Evolutionary conservation across 2,797 vertebrate species (phyloP).

Genomic region (Falco biarmicus): DNA sequence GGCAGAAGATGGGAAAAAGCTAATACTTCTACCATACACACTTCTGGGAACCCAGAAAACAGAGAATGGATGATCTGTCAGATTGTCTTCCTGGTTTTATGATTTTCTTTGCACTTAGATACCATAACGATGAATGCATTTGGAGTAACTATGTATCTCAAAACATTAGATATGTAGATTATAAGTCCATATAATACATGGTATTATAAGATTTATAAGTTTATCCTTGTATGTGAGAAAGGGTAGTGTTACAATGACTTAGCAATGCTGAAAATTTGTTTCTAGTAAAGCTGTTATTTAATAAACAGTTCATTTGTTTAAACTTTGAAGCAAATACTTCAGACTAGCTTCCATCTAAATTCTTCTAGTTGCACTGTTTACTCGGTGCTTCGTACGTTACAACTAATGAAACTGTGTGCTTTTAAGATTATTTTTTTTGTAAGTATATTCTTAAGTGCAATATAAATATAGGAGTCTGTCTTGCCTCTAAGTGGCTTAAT

Average conservation of each 20-base stretch:
- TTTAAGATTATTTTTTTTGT: slow-evolving; percentile 39
- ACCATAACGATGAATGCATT: neutral
- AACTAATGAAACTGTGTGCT: slow-evolving; percentile 32
- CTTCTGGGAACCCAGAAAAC: neutral
- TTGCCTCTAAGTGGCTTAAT: slow-evolving; percentile 50
- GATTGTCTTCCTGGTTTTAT: neutral
- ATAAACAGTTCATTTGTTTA: slow-evolving; percentile 37
- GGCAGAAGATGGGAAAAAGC: neutral
- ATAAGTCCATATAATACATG: too few species aligned
- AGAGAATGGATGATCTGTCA: neutral
- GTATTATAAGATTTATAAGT: neutral
- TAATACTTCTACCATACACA: neutral
- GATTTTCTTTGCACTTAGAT: neutral
- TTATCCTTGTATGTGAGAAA: neutral
- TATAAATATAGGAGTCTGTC: slow-evolving; percentile 69
- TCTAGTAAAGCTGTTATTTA: slow-evolving; percentile 35
- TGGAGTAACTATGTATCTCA: neutral
- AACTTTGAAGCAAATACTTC: neutral
- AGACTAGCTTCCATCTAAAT: slow-evolving; percentile 38
- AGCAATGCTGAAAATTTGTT: slow-evolving; percentile 31
- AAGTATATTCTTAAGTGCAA: slow-evolving; percentile 25
- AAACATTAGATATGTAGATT: neutral
- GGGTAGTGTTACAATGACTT: neutral
- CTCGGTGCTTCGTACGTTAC: slow-evolving; percentile 2
- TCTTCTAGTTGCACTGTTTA: slow-evolving; percentile 24